phyloP scores from a whole-genome alignment of 2,797 vertebrate genomes.

The Anableps anableps region DNA sequence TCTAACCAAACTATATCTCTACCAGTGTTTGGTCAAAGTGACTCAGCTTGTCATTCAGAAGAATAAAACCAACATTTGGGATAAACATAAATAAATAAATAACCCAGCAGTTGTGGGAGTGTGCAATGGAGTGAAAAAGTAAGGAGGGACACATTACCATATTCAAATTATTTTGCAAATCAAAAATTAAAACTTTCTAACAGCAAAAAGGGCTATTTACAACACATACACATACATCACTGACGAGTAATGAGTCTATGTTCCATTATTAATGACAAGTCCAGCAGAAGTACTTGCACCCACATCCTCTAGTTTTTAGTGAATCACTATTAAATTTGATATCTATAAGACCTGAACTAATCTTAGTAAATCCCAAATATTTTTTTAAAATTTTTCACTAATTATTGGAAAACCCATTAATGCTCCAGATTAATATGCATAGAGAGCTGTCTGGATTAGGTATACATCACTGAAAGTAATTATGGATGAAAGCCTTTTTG shows the following conservation, averaged over 20 bases:
- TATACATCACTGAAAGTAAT: constrained; percentile 64
- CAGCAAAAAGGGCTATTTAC: background rate
- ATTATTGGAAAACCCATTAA: constrained; percentile 64
- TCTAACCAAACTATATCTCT: background rate
- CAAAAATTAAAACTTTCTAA: background rate
- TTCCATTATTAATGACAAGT: constrained; percentile 41
- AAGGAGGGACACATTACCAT: background rate
- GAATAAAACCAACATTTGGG: background rate
- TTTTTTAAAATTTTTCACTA: constrained; percentile 49
- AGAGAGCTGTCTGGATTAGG: constrained; percentile 48
- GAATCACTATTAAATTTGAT: constrained; percentile 27
- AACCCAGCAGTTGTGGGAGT: background rate
- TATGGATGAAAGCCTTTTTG: constrained; percentile 47
- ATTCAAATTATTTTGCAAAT: background rate
- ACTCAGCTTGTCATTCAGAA: background rate
- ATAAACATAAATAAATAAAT: background rate
- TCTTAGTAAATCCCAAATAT: constrained; percentile 45
- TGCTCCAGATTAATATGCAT: constrained; percentile 53
- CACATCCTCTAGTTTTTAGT: constrained; percentile 41
- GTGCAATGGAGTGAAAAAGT: background rate
- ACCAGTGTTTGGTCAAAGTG: background rate
- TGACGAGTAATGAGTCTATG: background rate
- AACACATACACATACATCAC: background rate
- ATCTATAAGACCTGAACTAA: constrained; percentile 64
- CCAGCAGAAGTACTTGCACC: constrained; percentile 20